A percentile compares a stretch with the other conserved stretches of the same genome.
Evolutionary conservation across 2,113 vertebrate species (phyloP).

Genomic region (Pelecanus crispus): DNA sequence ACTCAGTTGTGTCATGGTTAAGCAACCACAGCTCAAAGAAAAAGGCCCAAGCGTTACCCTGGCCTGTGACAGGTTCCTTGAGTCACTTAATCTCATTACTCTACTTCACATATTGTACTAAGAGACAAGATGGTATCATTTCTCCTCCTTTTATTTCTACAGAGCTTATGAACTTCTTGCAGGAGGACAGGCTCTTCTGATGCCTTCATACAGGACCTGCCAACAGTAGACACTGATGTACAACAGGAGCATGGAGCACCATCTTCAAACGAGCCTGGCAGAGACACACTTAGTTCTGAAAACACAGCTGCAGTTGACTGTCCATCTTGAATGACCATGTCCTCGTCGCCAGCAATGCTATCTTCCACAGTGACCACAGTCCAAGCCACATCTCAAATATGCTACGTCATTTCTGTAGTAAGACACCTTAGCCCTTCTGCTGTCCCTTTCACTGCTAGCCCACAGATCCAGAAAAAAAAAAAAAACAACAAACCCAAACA

Average conservation of each 20-base stretch:
- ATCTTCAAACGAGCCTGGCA: background rate
- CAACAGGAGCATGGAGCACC: background rate
- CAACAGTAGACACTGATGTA: background rate
- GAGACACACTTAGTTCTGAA: background rate
- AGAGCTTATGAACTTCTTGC: background rate
- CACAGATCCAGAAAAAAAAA: background rate
- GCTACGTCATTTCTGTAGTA: background rate
- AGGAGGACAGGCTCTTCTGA: background rate
- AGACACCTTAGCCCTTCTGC: background rate
- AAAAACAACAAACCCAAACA: background rate
- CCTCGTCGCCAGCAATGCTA: background rate
- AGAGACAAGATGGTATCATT: background rate
- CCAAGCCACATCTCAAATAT: background rate
- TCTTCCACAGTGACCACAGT: background rate
- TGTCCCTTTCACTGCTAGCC: background rate
- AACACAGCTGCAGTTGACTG: background rate
- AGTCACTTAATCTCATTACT: background rate
- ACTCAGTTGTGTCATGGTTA: background rate
- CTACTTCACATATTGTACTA: background rate
- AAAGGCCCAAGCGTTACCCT: background rate
- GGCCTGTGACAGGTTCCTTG: background rate
- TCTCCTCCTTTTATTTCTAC: background rate
- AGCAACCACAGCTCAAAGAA: background rate
- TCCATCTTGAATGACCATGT: background rate
- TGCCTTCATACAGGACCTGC: background rate